Conservation (phyloP, 2,797 vertebrate genomes). For the Alcedo quadribrachys region DNA sequence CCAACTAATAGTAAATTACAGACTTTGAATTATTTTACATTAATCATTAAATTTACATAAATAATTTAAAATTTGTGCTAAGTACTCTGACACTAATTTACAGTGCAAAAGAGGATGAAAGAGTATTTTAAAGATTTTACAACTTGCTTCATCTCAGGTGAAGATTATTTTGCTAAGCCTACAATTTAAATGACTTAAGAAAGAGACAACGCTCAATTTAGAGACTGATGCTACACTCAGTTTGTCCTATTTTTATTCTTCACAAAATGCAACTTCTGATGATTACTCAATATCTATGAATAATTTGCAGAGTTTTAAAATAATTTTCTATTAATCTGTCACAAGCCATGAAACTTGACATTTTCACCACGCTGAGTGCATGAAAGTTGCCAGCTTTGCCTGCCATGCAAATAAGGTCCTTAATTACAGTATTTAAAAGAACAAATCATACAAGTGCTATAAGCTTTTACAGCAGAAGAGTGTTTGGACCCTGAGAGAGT, state of each 20-base stretch:
- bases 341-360: conserved; percentile 69
- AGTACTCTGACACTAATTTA: conserved; percentile 5
- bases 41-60: background rate
- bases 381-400: conserved; percentile 71
- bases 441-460: conserved; percentile 6
- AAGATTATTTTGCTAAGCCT: conserved; percentile 54
- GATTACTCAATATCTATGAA: conserved; percentile 75
- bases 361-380: conserved; percentile 68
- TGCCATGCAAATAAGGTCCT: conserved; percentile 52
- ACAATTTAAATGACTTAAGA: conserved; percentile 33
- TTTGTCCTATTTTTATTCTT: conserved; percentile 57
- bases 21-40: background rate
- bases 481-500: background rate
- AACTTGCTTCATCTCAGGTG: conserved; percentile 27
- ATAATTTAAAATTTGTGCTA: background rate
- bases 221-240: conserved; percentile 35
- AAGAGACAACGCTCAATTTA: conserved; percentile 6
- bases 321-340: conserved; percentile 75
- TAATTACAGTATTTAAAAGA: conserved; percentile 59
- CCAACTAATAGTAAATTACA: background rate
- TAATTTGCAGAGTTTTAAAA: conserved; percentile 69
- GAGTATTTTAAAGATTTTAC: conserved; percentile 34
- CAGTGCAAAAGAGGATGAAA: background rate
- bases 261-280: conserved; percentile 62
- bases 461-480: background rate